Evolutionary conservation across 1,140 invertebrate genomes (phyloP).

Genomic region (Drosophila ohnishii): DNA sequence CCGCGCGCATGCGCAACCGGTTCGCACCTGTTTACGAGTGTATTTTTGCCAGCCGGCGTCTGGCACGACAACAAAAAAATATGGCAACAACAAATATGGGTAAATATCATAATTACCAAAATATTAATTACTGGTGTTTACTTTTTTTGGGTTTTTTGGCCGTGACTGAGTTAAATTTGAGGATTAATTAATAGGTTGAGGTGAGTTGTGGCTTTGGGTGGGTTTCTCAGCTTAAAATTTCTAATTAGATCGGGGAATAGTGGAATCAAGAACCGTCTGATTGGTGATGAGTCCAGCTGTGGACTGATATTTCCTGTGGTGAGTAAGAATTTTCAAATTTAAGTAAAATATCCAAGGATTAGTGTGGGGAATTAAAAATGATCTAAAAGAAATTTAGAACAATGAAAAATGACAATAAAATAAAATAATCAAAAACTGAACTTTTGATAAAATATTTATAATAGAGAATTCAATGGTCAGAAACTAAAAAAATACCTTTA

Average conservation of each 20-base stretch:
- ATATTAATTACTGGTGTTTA: constrained; percentile 20
- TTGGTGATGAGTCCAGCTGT: constrained; percentile 8
- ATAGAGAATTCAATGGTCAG: too few relatives aligned
- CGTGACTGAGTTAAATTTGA: not conserved
- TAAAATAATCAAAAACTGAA: too few relatives aligned
- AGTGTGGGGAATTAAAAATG: not conserved
- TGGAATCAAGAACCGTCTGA: not conserved
- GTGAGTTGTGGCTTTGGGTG: not conserved
- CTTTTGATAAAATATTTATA: too few relatives aligned
- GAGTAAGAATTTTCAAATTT: not conserved
- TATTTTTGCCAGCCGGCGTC: constrained; percentile 20
- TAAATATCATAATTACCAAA: constrained; percentile 11
- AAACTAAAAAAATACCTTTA: too few relatives aligned
- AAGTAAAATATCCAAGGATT: not conserved
- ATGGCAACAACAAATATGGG: not conserved
- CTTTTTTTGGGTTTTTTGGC: not conserved
- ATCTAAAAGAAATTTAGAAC: too few relatives aligned
- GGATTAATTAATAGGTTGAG: not conserved
- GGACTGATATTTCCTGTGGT: not conserved
- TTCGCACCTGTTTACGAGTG: constrained; percentile 28
- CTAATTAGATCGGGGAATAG: constrained; percentile 22
- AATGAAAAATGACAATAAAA: too few relatives aligned
- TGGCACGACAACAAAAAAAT: constrained; percentile 20
- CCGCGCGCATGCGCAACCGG: constrained; percentile 51
- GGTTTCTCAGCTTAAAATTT: not conserved